Evolutionary conservation across 92 coral and sea anemone genomes (phyloP).

Genomic region (Phenganax subtilis): DNA sequence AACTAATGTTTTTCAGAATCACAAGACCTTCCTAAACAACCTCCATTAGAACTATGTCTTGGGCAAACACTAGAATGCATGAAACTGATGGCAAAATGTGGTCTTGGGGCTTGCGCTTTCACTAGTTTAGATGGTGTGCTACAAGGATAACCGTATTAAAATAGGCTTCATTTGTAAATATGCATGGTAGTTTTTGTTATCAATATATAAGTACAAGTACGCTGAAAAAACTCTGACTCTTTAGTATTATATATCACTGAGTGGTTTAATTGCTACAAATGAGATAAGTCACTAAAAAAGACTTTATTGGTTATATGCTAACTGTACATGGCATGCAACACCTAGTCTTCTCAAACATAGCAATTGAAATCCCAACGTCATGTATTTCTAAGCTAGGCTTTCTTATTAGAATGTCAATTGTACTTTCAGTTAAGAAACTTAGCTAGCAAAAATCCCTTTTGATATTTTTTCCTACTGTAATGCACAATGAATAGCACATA

Average conservation of each 20-base stretch:
- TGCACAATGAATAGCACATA: not conserved
- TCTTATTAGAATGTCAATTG: too few relatives aligned
- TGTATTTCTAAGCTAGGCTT: too few relatives aligned
- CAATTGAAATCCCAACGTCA: too few relatives aligned
- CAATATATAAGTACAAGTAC: not conserved
- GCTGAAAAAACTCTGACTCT: not conserved
- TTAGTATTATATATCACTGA: too few relatives aligned
- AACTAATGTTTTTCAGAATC: slow-evolving; percentile 62
- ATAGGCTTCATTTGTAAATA: not conserved
- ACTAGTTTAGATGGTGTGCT: slow-evolving; percentile 91
- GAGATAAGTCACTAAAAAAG: too few relatives aligned
- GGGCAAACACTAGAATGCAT: slow-evolving; percentile 92
- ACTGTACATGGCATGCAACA: too few relatives aligned
- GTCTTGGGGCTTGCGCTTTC: slow-evolving; percentile 98
- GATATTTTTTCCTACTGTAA: too few relatives aligned
- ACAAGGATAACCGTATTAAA: slow-evolving; percentile 1
- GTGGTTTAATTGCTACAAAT: too few relatives aligned
- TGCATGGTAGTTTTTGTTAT: slow-evolving; percentile 6
- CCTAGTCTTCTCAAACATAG: too few relatives aligned
- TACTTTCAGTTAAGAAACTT: too few relatives aligned
- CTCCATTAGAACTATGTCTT: slow-evolving; percentile 85
- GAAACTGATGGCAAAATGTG: slow-evolving; percentile 80
- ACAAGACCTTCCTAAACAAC: slow-evolving; percentile 87
- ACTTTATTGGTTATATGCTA: too few relatives aligned
- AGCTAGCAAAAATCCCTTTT: too few relatives aligned